A percentile compares a stretch with the other conserved stretches of the same genome.
Evolutionary conservation across 2,113 vertebrate species (phyloP).

Genomic region (Motacilla alba): DNA sequence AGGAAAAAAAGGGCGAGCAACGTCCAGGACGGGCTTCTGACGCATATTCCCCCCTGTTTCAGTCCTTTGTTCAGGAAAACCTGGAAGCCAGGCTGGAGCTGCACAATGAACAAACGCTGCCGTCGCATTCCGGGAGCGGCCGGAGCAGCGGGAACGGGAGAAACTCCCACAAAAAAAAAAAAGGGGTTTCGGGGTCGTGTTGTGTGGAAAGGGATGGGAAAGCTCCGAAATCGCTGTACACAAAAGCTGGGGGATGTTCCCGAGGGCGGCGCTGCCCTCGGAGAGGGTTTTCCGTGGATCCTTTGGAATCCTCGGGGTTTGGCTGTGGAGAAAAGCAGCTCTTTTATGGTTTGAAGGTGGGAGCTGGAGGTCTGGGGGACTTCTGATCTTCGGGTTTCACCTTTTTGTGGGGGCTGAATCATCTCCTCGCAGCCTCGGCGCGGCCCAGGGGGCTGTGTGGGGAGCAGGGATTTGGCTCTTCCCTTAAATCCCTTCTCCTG

Average conservation of each 20-base stretch:
- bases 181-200: not conserved
- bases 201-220: not conserved
- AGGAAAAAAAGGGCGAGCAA: slow-evolving; percentile 13
- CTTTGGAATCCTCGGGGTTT: not conserved
- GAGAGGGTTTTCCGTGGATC: not conserved
- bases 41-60: not conserved
- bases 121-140: not conserved
- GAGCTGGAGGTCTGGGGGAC: not conserved
- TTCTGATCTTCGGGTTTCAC: not conserved
- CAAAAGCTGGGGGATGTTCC: not conserved
- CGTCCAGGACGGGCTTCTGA: slow-evolving; percentile 6
- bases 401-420: not conserved
- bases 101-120: not conserved
- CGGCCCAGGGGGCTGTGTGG: not conserved
- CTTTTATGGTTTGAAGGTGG: not conserved
- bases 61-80: slow-evolving; percentile 26
- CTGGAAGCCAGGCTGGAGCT: not conserved
- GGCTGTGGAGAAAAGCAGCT: not conserved
- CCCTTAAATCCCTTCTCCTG: not conserved
- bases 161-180: not conserved
- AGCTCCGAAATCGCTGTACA: rapidly evolving
- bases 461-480: not conserved
- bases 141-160: not conserved
- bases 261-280: not conserved
- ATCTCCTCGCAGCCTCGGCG: not conserved